Conservation (phyloP, 2,797 vertebrate genomes). For the Phoeniculus purpureus region DNA sequence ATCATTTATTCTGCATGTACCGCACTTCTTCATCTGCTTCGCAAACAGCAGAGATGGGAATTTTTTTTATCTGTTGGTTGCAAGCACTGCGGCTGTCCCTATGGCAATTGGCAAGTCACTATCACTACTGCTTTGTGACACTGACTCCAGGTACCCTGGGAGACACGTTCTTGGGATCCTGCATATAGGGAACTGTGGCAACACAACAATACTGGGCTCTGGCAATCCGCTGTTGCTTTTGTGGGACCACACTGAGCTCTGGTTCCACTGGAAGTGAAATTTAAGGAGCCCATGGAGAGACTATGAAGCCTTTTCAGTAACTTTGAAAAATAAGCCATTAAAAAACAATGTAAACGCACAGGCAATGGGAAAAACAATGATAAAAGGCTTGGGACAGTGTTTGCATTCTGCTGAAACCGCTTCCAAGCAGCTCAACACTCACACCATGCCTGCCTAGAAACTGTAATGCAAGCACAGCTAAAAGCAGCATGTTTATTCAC, state of each 20-base stretch:
- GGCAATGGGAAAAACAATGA: neutral
- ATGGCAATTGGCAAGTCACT: neutral
- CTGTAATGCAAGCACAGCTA: neutral
- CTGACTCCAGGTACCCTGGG: neutral
- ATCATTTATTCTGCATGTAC: neutral
- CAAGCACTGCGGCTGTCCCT: neutral
- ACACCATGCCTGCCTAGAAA: neutral
- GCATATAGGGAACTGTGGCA: neutral
- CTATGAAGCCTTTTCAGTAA: neutral
- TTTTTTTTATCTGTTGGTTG: neutral
- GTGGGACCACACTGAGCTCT: neutral
- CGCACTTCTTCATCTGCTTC: neutral
- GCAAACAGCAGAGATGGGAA: neutral
- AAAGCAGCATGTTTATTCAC: neutral
- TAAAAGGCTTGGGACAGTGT: neutral
- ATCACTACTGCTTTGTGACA: neutral
- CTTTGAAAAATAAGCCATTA: neutral
- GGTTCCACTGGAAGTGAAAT: neutral
- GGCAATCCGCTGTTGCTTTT: neutral
- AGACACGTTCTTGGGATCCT: neutral
- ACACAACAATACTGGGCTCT: neutral
- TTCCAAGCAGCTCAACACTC: neutral
- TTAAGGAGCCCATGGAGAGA: neutral
- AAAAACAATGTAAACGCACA: neutral
- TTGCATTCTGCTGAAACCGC: neutral